These are phyloP conservation scores for Anableps anableps DNA, from an alignment of 2,797 vertebrate species.

Conservation along the genomic window DNA sequence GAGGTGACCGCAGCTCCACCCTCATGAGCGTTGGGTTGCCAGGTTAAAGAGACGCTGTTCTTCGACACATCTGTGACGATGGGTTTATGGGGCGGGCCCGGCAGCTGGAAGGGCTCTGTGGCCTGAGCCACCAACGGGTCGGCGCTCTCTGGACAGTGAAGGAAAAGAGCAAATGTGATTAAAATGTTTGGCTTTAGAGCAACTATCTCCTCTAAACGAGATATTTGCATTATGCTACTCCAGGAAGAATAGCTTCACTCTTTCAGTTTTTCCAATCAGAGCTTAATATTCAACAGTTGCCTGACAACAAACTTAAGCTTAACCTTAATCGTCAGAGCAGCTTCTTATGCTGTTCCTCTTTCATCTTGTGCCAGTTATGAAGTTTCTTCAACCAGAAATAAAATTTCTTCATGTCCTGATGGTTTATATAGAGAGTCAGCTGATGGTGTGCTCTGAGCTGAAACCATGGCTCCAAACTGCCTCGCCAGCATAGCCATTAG, in stretches of 20 bases:
- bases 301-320: background rate
- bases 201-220: background rate
- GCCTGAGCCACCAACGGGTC: slow-evolving; percentile 50
- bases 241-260: background rate
- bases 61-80: slow-evolving; percentile 89
- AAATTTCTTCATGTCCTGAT: background rate
- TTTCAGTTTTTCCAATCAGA: background rate
- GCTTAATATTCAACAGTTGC: background rate
- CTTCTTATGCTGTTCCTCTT: background rate
- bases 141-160: slow-evolving; percentile 58
- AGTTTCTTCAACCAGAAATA: background rate
- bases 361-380: background rate
- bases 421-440: background rate
- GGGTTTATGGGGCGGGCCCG: slow-evolving; percentile 91
- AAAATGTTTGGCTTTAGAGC: too few relatives aligned
- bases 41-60: slow-evolving; percentile 91
- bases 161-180: background rate
- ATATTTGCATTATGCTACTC: background rate
- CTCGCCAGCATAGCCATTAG: background rate
- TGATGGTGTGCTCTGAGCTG: background rate
- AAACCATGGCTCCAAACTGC: background rate
- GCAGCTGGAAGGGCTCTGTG: slow-evolving; percentile 81
- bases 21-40: slow-evolving; percentile 87
- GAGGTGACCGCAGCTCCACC: slow-evolving; percentile 83
- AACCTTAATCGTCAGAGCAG: background rate